Evolutionary conservation across 2,888 invertebrate species (phyloP).

Genomic region (Salpingus planirostris): DNA sequence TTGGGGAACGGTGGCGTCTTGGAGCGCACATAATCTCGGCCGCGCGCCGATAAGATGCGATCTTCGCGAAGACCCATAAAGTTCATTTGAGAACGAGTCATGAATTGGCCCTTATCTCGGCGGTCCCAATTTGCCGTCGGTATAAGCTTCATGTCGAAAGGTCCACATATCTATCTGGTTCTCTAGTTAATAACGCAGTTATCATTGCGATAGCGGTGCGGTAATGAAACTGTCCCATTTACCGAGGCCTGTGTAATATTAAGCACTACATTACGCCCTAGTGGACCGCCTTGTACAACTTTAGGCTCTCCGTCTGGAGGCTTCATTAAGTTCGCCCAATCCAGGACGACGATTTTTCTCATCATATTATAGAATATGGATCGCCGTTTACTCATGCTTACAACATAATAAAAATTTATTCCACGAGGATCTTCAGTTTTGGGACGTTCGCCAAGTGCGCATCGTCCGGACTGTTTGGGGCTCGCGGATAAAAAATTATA

Average conservation of each 20-base stretch:
- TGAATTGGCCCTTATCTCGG: slow-evolving; percentile 23
- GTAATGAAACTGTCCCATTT: slow-evolving; percentile 37
- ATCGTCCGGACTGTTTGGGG: no score
- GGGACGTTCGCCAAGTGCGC: no score
- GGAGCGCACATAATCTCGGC: no score
- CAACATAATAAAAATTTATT: neutral
- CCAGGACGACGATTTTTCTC: slow-evolving; percentile 5
- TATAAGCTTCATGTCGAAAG: slow-evolving; percentile 31
- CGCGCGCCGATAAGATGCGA: slow-evolving; percentile 4
- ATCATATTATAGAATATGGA: neutral
- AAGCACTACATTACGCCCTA: slow-evolving; percentile 32
- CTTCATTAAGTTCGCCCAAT: slow-evolving; percentile 23
- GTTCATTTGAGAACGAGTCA: slow-evolving; percentile 19
- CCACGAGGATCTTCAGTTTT: no score
- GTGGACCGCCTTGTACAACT: slow-evolving; percentile 19
- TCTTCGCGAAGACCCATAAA: slow-evolving; percentile 15
- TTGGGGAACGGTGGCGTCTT: no score
- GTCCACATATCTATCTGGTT: slow-evolving; percentile 32
- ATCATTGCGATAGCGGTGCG: slow-evolving; percentile 32
- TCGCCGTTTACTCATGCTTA: neutral
- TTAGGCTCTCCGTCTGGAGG: slow-evolving; percentile 16
- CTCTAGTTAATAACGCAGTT: slow-evolving; percentile 34
- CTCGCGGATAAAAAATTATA: no score
- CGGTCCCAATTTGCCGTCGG: slow-evolving; percentile 18
- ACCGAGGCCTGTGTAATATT: slow-evolving; percentile 32